phyloP scores from a whole-genome alignment of 1,140 invertebrate species.

The Polypedilum pembai region DNA sequence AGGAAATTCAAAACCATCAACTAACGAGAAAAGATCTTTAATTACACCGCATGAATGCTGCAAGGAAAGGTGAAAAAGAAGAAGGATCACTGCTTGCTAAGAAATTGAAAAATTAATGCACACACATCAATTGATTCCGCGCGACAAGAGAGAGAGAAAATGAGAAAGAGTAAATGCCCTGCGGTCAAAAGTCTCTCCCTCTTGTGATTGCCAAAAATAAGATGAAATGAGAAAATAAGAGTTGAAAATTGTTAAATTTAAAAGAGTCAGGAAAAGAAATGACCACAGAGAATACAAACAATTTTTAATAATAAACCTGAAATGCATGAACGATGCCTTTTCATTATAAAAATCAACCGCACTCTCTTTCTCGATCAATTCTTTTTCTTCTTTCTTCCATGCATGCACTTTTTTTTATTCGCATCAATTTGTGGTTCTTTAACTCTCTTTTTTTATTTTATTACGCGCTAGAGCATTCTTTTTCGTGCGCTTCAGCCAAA shows the following conservation, averaged over 20 bases:
- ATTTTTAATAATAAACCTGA: slow-evolving; percentile 14
- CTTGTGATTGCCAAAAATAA: background rate
- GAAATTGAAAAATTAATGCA: slow-evolving; percentile 18
- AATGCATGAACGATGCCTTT: too few species aligned
- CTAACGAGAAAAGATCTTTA: background rate
- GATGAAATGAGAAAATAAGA: background rate
- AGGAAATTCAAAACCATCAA: background rate
- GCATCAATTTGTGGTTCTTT: too few species aligned
- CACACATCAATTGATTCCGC: slow-evolving; percentile 15
- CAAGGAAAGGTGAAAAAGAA: background rate
- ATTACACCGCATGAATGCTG: background rate
- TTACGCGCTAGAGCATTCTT: background rate
- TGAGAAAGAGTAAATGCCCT: background rate
- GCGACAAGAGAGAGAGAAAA: too few species aligned
- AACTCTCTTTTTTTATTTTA: too few species aligned
- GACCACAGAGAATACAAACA: background rate
- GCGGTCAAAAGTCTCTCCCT: slow-evolving; percentile 15
- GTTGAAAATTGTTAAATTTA: background rate
- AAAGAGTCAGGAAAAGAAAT: background rate
- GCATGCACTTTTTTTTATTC: background rate
- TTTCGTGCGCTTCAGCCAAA: background rate
- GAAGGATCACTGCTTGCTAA: background rate
- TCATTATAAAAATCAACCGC: slow-evolving; percentile 22
- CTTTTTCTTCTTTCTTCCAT: background rate
- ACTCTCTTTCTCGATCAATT: background rate